A percentile compares a stretch with the other conserved stretches of the same genome.
Evolutionary conservation across 2,113 vertebrate species (phyloP).

Genomic region (Heptranchias perlo): DNA sequence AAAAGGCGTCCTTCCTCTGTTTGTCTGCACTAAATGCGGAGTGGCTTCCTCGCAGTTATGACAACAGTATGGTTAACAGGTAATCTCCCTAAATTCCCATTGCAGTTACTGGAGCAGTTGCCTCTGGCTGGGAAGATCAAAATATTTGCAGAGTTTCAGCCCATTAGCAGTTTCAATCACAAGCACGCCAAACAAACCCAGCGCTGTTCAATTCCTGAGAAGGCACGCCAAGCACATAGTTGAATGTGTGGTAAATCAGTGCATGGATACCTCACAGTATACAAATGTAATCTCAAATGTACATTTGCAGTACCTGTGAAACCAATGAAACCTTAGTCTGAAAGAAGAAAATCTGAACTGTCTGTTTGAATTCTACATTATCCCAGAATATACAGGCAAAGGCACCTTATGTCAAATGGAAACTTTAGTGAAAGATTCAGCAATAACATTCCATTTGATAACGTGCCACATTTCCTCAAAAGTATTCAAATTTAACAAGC

Average conservation of each 20-base stretch:
- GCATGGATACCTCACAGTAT: too few relatives aligned
- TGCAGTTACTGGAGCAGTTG: background rate
- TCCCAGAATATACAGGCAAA: background rate
- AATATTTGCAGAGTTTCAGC: too few relatives aligned
- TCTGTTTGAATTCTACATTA: background rate
- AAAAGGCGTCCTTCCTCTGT: background rate
- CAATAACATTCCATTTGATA: background rate
- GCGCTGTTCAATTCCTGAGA: too few relatives aligned
- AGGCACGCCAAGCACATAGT: too few relatives aligned
- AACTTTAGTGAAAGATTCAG: background rate
- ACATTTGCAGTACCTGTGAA: background rate
- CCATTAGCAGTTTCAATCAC: too few relatives aligned
- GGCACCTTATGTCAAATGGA: background rate
- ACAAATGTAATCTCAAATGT: too few relatives aligned
- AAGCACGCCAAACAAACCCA: too few relatives aligned
- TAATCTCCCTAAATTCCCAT: background rate
- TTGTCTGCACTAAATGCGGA: background rate
- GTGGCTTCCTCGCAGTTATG: background rate
- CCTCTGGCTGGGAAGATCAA: too few relatives aligned
- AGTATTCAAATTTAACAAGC: background rate
- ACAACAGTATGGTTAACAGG: background rate
- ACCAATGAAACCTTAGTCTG: background rate
- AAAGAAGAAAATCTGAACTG: background rate
- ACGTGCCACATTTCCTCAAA: background rate
- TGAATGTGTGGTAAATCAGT: too few relatives aligned